Evolutionary conservation across 2,888 invertebrate genomes (phyloP), one percentile per base, ranked within the genome.

Genomic region (Acrocera orbiculus): DNA sequence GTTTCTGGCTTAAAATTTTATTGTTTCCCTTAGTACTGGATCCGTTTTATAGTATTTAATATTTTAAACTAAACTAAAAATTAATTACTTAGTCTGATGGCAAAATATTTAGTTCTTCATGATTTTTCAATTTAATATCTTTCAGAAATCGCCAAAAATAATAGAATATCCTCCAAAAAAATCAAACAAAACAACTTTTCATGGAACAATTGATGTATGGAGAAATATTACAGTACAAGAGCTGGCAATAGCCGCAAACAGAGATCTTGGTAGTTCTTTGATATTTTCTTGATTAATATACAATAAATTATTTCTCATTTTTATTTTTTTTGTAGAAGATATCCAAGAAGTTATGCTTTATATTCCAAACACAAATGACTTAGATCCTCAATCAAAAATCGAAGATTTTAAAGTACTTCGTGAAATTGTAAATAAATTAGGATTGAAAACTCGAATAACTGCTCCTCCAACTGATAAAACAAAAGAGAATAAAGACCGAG

Each of bases 181-280:
- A 38, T 29, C 44, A 16, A 36, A 49, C 5, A 34, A 44, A 38
- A 40, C 45, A 1, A 30, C 39, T 4, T 38, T 39, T 10, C 33
- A 42, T 27, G 48, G 46, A 41, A 62, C 74, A 2, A 60, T 82
- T 1, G 71, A 74, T 30, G 65, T 89, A 40, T 86, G 86, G 83
- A 62, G 69, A 28, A 70, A 78, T 47, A 89, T 90, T 70, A 83
- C 82, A 0, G 75, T 87, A 0, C 51, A 54, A 16, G 77, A 90
- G 47, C 54, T 92, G 35, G 78, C 85, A 1, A 50, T 63, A 30
- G 65, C 72, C 0, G 49, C 81, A 19, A 58, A 65, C 4, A 72
- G 70, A 51, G 65, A 75, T 51, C 48, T 75, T 40, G 74, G 77
- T 72, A 61, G 59, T 50, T 42, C n/a, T n/a, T n/a, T n/a, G n/a